These are phyloP conservation scores for Platygyra sinensis DNA, from an alignment of 64 coral and sea anemone genomes.

Conservation along the genomic window DNA sequence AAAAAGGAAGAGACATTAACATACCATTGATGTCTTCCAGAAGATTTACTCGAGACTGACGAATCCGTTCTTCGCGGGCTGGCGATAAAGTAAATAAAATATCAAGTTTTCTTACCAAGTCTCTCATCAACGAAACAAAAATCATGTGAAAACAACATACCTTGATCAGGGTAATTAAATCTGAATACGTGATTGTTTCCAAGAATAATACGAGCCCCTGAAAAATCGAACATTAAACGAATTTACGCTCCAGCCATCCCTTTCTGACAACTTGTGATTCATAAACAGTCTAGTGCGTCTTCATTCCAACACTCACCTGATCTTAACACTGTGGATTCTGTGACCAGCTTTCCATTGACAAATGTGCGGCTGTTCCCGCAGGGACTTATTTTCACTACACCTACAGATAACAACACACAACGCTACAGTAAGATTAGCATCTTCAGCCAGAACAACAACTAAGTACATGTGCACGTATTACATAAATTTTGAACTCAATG, in stretches of 20 bases:
- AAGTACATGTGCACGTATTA: too few species aligned
- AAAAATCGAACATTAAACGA: neutral
- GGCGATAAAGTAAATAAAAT: neutral
- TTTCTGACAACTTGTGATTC: too few species aligned
- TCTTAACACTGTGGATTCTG: conserved; percentile 56
- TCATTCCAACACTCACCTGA: conserved; percentile 74
- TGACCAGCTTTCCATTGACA: conserved; percentile 91
- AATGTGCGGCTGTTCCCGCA: conserved; percentile 83
- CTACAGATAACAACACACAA: conserved; percentile 43
- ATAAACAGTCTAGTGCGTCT: neutral
- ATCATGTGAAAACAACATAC: conserved; percentile 28
- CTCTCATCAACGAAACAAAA: neutral
- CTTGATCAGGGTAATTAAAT: conserved; percentile 97
- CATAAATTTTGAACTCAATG: too few species aligned
- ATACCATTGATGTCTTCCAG: conserved; percentile 59
- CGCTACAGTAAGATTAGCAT: neutral
- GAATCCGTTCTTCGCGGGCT: conserved; percentile 72
- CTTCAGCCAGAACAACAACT: neutral
- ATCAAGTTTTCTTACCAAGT: neutral
- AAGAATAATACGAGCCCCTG: conserved; percentile 94
- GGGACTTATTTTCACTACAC: conserved; percentile 79
- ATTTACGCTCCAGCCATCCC: too few species aligned
- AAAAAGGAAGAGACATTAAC: neutral
- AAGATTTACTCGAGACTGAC: conserved; percentile 62
- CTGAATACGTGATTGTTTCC: conserved; percentile 97